Evolutionary conservation across 2,888 invertebrate genomes (phyloP).

Genomic region (Macrophya annulata): DNA sequence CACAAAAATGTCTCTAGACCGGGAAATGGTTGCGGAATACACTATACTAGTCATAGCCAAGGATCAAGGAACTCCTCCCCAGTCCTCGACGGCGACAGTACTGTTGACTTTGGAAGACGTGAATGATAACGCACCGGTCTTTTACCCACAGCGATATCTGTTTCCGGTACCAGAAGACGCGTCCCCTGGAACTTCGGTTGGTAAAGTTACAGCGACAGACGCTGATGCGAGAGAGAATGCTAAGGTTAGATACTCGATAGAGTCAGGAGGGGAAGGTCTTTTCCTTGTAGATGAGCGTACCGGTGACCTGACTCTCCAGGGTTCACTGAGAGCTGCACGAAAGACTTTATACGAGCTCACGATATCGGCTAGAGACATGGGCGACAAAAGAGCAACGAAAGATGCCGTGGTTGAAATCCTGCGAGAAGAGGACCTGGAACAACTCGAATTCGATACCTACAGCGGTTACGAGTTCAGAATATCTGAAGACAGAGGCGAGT

Average conservation of each 20-base stretch:
- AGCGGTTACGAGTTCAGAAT: conserved; percentile 92
- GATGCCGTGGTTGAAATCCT: conserved; percentile 92
- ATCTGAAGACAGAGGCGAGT: conserved; percentile 89
- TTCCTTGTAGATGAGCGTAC: conserved; percentile 91
- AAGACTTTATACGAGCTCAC: conserved; percentile 88
- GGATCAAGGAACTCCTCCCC: conserved; percentile 95
- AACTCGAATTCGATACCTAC: conserved; percentile 88
- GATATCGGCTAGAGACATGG: conserved; percentile 91
- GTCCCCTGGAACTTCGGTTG: conserved; percentile 84
- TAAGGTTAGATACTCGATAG: conserved; percentile 88
- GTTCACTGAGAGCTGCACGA: conserved; percentile 84
- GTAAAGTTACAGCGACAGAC: conserved; percentile 91
- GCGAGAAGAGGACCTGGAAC: conserved; percentile 87
- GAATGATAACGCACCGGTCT: conserved; percentile 95
- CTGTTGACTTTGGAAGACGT: conserved; percentile 90
- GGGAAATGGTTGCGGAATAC: conserved; percentile 90
- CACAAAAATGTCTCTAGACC: conserved; percentile 89
- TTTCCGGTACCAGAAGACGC: conserved; percentile 88
- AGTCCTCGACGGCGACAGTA: conserved; percentile 95
- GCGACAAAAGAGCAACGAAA: conserved; percentile 86
- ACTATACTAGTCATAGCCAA: conserved; percentile 92
- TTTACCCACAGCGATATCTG: conserved; percentile 95
- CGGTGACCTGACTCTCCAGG: conserved; percentile 88
- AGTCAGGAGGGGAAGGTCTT: conserved; percentile 89
- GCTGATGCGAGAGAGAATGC: conserved; percentile 95